A percentile compares a stretch with the other conserved stretches of the same genome.
Evolutionary conservation across 2,888 invertebrate species (phyloP).

Genomic region (Hypena proboscidalis): DNA sequence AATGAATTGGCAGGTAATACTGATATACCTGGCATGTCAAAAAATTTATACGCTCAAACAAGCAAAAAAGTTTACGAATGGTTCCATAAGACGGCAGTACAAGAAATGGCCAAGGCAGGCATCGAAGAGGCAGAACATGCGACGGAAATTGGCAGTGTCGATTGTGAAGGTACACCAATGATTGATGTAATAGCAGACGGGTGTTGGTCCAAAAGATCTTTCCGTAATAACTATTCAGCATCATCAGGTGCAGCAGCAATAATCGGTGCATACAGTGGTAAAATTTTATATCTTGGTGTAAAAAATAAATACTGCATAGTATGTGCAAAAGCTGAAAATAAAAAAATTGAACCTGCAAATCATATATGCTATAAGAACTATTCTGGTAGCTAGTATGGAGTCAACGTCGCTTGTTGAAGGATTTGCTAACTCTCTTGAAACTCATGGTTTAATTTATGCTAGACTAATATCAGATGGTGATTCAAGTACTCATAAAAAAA

Average conservation of each 20-base stretch:
- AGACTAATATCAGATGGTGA: constrained; percentile 6
- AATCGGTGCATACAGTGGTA: constrained; percentile 5
- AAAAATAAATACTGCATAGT: constrained; percentile 10
- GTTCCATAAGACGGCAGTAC: no score
- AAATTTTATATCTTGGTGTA: constrained; percentile 1
- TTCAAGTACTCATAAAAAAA: constrained; percentile 7
- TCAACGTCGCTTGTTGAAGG: constrained; percentile 3
- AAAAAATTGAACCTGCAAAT: not conserved
- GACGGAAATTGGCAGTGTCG: no score
- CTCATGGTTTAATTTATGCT: constrained; percentile 3
- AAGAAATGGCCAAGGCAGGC: no score
- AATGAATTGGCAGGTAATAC: no score
- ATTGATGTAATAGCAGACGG: constrained; percentile 11
- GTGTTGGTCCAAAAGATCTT: constrained; percentile 11
- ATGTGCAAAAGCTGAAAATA: not conserved
- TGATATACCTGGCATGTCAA: no score
- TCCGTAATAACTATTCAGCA: constrained; percentile 8
- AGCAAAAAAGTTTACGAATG: no score
- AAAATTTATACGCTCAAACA: no score
- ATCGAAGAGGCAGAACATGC: no score
- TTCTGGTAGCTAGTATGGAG: not conserved
- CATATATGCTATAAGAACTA: not conserved
- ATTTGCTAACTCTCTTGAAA: constrained; percentile 1
- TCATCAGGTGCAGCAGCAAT: constrained; percentile 11
- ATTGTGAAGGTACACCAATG: constrained; percentile 5